phyloP scores from a whole-genome alignment of 2,888 invertebrate genomes.

The Diogma glabrata region DNA sequence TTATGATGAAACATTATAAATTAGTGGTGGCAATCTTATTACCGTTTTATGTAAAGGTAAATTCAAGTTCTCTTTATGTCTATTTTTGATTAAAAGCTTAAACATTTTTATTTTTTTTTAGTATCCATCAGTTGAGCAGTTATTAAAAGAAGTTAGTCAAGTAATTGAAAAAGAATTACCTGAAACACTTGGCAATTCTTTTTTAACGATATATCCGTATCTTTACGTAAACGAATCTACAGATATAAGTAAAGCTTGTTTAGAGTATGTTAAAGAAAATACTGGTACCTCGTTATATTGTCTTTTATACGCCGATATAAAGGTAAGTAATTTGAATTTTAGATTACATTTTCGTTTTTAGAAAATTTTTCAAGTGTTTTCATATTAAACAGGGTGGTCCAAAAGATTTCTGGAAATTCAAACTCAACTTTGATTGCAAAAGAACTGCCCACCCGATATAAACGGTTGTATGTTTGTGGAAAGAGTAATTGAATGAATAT shows the following conservation, averaged over 20 bases:
- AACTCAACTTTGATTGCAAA: too few relatives aligned
- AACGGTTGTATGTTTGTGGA: too few relatives aligned
- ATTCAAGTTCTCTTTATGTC: background rate
- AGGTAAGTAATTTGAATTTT: slow-evolving; percentile 25
- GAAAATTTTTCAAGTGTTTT: too few relatives aligned
- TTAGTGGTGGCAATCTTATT: slow-evolving; percentile 53
- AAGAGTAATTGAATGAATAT: too few relatives aligned
- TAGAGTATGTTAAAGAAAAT: slow-evolving; percentile 47
- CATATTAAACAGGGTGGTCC: too few relatives aligned
- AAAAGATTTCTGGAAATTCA: too few relatives aligned
- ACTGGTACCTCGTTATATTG: slow-evolving; percentile 44
- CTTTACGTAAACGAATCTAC: slow-evolving; percentile 51
- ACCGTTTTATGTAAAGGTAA: slow-evolving; percentile 46
- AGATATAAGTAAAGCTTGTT: slow-evolving; percentile 46
- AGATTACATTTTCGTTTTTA: too few relatives aligned
- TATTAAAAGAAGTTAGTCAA: slow-evolving; percentile 52
- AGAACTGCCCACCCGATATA: too few relatives aligned
- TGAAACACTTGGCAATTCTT: slow-evolving; percentile 51
- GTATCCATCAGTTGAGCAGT: slow-evolving; percentile 32
- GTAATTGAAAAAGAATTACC: slow-evolving; percentile 45
- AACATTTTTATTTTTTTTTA: too few relatives aligned
- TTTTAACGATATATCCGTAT: slow-evolving; percentile 59
- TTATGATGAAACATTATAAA: slow-evolving; percentile 55
- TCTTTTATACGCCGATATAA: slow-evolving; percentile 48
- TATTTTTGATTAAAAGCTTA: background rate